These are phyloP conservation scores for Saturnia japonica DNA, from an alignment of 2,888 invertebrate species.

Conservation along the genomic window DNA sequence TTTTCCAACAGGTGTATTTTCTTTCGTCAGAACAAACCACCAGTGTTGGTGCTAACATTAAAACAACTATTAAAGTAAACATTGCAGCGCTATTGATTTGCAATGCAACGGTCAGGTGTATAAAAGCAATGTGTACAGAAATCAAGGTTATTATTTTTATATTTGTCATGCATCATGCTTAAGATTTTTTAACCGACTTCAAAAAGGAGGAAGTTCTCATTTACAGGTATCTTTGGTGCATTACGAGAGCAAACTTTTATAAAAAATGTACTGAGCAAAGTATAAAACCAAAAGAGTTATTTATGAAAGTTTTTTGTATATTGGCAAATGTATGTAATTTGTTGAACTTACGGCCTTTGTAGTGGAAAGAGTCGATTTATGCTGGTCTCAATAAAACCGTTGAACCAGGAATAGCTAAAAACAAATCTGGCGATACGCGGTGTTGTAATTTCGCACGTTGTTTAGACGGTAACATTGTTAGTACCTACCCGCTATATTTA, in stretches of 20 bases:
- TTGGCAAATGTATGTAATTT: too few relatives aligned
- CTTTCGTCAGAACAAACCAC: slow-evolving; percentile 59
- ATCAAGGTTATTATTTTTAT: slow-evolving; percentile 50
- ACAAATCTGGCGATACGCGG: neutral
- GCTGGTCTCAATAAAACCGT: too few relatives aligned
- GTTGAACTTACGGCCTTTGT: too few relatives aligned
- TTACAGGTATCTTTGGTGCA: too few relatives aligned
- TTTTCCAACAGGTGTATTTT: slow-evolving; percentile 70
- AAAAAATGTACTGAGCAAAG: too few relatives aligned
- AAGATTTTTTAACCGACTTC: too few relatives aligned
- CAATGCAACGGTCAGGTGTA: slow-evolving; percentile 28
- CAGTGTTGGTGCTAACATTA: slow-evolving; percentile 49
- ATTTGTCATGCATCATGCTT: slow-evolving; percentile 21
- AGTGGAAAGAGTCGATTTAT: too few relatives aligned
- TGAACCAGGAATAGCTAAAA: too few relatives aligned
- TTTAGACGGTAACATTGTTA: neutral
- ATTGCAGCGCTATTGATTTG: slow-evolving; percentile 42
- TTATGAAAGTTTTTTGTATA: too few relatives aligned
- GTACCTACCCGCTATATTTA: neutral
- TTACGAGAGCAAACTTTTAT: too few relatives aligned
- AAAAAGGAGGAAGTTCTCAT: too few relatives aligned
- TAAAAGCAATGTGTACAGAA: slow-evolving; percentile 57
- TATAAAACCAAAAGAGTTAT: too few relatives aligned
- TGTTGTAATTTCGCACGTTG: neutral
- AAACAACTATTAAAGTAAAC: slow-evolving; percentile 42